Percentiles rank a stretch among this genome's conserved stretches.
Conservation (phyloP, 2,797 vertebrate species). For the Pempheris klunzingeri region DNA sequence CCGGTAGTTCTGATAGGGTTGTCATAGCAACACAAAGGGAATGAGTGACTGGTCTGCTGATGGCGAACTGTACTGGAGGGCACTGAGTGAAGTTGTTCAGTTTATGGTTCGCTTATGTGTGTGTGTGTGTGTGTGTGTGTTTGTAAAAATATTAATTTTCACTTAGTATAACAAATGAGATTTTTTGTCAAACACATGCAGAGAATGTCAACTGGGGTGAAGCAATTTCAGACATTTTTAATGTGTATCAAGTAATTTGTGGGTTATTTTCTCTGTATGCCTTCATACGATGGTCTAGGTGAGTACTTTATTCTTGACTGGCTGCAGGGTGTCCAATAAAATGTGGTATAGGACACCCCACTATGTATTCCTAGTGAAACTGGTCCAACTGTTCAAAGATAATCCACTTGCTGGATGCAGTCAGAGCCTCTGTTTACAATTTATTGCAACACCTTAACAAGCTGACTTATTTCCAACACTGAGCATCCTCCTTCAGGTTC, state of each 20-base stretch:
- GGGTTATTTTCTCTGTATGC: too few species aligned
- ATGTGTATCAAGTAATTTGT: background rate
- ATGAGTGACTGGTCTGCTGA: slow-evolving; percentile 35
- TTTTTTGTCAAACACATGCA: background rate
- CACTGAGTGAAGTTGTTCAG: slow-evolving; percentile 2
- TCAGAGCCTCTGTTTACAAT: too few species aligned
- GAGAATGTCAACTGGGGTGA: background rate
- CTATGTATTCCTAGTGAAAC: too few species aligned
- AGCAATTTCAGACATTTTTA: background rate
- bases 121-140: background rate
- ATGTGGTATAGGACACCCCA: too few species aligned
- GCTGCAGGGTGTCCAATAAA: too few species aligned
- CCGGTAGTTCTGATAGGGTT: slow-evolving; percentile 42
- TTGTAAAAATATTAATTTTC: background rate
- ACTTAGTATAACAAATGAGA: background rate
- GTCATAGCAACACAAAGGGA: slow-evolving; percentile 56
- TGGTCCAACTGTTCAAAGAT: too few species aligned
- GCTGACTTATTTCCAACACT: too few species aligned
- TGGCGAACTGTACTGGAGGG: slow-evolving; percentile 9
- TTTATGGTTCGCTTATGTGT: background rate
- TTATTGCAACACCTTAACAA: too few species aligned
- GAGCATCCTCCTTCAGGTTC: too few species aligned
- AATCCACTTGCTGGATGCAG: too few species aligned
- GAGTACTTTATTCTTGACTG: too few species aligned
- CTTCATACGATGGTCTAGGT: too few species aligned